A percentile compares a stretch with the other conserved stretches of the same genome.
Evolutionary conservation across 2,888 invertebrate species (phyloP).

Genomic region (Heteromyza rotundicornis): DNA sequence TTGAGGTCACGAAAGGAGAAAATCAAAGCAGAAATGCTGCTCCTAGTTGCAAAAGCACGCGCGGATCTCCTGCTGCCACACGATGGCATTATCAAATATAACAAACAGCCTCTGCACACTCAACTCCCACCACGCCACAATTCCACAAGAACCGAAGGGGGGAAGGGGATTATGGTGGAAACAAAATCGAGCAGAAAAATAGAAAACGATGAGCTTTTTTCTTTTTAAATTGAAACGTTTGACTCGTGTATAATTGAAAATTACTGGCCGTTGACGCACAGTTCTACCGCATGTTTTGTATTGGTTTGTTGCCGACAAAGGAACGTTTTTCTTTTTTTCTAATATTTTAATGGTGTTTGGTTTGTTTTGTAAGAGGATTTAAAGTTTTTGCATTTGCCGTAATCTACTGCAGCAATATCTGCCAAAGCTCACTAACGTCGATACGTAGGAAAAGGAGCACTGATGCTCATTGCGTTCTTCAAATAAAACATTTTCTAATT

Average conservation of each 20-base stretch:
- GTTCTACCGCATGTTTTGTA: neutral
- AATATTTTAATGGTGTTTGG: neutral
- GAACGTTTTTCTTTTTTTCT: neutral
- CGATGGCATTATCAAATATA: neutral
- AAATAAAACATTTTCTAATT: too few species aligned
- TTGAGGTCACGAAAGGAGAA: neutral
- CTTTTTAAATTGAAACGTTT: neutral
- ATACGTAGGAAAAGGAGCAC: too few species aligned
- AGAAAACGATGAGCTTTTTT: neutral
- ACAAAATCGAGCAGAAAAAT: neutral
- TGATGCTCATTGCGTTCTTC: too few species aligned
- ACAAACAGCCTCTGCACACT: neutral
- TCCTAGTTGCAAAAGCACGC: neutral
- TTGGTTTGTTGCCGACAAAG: conserved; percentile 15
- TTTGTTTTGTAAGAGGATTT: neutral
- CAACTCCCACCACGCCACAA: neutral
- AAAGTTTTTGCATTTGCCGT: neutral
- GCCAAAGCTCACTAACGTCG: too few species aligned
- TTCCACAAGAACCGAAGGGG: neutral
- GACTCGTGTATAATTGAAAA: neutral
- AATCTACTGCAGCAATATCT: too few species aligned
- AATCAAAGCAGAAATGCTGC: neutral
- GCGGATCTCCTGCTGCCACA: neutral
- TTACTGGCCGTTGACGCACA: neutral
- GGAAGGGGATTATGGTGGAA: neutral